Evolutionary conservation across 2,113 vertebrate species (phyloP).

Genomic region (Accipiter virgatus): DNA sequence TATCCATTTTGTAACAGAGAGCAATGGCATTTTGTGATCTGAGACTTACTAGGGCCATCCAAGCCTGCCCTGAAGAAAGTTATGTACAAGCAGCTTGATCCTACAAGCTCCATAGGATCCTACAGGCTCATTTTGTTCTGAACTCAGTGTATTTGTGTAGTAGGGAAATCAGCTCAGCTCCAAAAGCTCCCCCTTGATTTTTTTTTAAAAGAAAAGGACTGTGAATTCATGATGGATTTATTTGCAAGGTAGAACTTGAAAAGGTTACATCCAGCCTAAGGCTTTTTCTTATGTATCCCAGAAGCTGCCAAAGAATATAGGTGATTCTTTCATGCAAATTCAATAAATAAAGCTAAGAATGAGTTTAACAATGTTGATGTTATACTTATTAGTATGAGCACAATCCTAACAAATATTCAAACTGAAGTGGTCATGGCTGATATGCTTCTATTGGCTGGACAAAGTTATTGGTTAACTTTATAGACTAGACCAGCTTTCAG

Average conservation of each 20-base stretch:
- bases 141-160: neutral
- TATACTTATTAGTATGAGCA: neutral
- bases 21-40: neutral
- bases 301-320: neutral
- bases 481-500: neutral
- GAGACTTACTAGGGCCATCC: neutral
- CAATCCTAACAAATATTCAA: neutral
- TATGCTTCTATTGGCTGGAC: neutral
- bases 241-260: neutral
- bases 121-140: neutral
- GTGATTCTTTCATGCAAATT: neutral
- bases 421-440: neutral
- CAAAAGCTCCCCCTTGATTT: neutral
- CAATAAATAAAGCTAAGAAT: neutral
- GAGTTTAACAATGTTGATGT: neutral
- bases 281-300: neutral
- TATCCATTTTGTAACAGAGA: neutral
- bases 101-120: neutral
- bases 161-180: neutral
- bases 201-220: neutral
- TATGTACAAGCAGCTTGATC: neutral
- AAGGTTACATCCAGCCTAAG: neutral
- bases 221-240: neutral
- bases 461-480: neutral
- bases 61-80: neutral